Conservation (phyloP, 2,888 invertebrate genomes). For the Clistopyga incitator region DNA sequence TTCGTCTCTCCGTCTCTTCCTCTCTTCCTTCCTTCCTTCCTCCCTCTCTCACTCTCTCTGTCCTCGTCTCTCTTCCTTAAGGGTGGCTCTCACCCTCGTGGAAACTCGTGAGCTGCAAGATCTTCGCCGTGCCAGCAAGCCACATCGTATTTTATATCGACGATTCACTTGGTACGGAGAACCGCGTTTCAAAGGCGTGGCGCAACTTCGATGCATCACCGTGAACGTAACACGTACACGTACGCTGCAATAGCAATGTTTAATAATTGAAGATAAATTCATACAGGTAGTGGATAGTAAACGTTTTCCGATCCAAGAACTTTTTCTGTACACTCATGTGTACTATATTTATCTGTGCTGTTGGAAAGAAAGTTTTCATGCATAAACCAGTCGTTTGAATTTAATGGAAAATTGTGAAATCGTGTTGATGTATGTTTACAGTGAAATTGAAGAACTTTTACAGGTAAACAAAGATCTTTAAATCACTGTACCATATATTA, state of each 20-base stretch:
- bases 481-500: too few relatives aligned
- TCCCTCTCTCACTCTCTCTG: not conserved
- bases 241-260: not conserved
- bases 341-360: not conserved
- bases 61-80: not conserved
- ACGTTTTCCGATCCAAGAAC: not conserved
- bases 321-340: not conserved
- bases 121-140: constrained; percentile 53
- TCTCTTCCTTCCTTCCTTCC: constrained; percentile 39
- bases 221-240: not conserved
- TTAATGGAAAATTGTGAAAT: too few relatives aligned
- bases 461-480: too few relatives aligned
- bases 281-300: not conserved
- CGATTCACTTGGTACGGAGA: constrained; percentile 53
- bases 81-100: constrained; percentile 45
- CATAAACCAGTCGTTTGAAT: too few relatives aligned
- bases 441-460: too few relatives aligned
- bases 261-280: constrained; percentile 15
- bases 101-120: constrained; percentile 36
- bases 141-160: constrained; percentile 54
- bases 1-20: constrained; percentile 12
- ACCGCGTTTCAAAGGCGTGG: constrained; percentile 25
- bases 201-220: constrained; percentile 8
- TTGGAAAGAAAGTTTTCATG: too few relatives aligned
- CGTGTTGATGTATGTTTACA: too few relatives aligned